phyloP scores from a whole-genome alignment of 2,888 invertebrate species.

The Smittia aterrima region DNA sequence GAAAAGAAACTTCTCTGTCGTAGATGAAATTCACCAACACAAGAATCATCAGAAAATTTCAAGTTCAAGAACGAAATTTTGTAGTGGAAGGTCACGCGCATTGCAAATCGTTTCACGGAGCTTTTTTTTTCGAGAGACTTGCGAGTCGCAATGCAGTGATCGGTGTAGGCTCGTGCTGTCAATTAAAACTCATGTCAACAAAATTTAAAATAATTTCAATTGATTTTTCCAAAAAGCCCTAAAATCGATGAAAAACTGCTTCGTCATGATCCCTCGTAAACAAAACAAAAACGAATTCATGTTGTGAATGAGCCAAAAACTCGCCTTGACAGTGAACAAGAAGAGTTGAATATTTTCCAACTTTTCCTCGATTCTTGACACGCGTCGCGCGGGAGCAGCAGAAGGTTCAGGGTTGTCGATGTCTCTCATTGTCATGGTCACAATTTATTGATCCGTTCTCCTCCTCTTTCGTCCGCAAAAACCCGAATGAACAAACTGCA shows the following conservation, averaged over 20 bases:
- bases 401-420: neutral
- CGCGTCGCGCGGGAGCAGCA: neutral
- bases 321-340: slow-evolving; percentile 30
- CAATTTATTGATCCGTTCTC: slow-evolving; percentile 22
- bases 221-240: neutral
- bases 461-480: neutral
- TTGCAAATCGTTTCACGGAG: neutral
- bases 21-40: slow-evolving; percentile 16
- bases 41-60: neutral
- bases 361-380: neutral
- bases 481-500: neutral
- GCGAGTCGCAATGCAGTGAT: slow-evolving; percentile 1
- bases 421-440: slow-evolving; percentile 34
- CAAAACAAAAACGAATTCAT: neutral
- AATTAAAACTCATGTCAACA: neutral
- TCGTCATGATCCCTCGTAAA: too few relatives aligned
- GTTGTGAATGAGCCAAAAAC: slow-evolving; percentile 22
- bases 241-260: too few relatives aligned
- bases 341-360: too few relatives aligned
- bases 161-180: neutral
- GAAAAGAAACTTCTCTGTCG: neutral
- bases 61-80: slow-evolving; percentile 36
- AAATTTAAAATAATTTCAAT: neutral
- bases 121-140: neutral
- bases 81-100: slow-evolving; percentile 27